Evolutionary conservation across 2,888 invertebrate species (phyloP).

Genomic region (Copidosoma aretas): DNA sequence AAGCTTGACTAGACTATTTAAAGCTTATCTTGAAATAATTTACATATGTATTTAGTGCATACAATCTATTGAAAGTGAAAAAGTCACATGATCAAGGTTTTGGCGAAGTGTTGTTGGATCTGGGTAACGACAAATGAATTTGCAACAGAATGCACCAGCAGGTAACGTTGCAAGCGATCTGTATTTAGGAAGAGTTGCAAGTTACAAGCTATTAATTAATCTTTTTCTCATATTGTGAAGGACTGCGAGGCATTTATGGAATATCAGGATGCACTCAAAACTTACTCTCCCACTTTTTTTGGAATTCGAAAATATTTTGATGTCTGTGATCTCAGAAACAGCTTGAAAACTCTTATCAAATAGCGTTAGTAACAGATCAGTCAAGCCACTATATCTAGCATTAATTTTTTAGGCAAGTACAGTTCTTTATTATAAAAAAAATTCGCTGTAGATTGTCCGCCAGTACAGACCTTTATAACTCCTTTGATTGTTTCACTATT

Average conservation of each 20-base stretch:
- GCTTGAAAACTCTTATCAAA: constrained; percentile 55
- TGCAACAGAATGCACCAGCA: constrained; percentile 65
- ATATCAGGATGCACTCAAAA: constrained; percentile 88
- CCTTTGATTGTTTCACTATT: too few relatives aligned
- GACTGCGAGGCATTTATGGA: constrained; percentile 64
- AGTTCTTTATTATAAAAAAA: constrained; percentile 72
- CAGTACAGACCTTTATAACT: too few relatives aligned
- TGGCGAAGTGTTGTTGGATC: constrained; percentile 83
- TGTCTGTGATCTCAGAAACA: constrained; percentile 69
- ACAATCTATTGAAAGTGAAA: constrained; percentile 66
- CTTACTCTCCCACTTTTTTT: constrained; percentile 84
- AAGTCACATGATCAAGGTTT: constrained; percentile 80
- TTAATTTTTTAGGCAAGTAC: constrained; percentile 76
- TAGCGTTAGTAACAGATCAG: constrained; percentile 51
- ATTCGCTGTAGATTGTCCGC: too few relatives aligned
- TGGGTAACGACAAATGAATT: constrained; percentile 81
- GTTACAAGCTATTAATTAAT: too few relatives aligned
- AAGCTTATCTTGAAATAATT: not conserved
- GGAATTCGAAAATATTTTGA: constrained; percentile 83
- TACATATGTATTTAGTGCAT: constrained; percentile 50
- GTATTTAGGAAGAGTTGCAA: not conserved
- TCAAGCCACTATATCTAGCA: constrained; percentile 69
- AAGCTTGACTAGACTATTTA: not conserved
- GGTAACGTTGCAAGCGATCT: constrained; percentile 50
- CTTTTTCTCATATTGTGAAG: constrained; percentile 46